Percentiles rank a stretch among this genome's conserved stretches.
These are phyloP conservation scores for Hyphantria cunea DNA, from an alignment of 1,140 invertebrate genomes.

Conservation along the genomic window DNA sequence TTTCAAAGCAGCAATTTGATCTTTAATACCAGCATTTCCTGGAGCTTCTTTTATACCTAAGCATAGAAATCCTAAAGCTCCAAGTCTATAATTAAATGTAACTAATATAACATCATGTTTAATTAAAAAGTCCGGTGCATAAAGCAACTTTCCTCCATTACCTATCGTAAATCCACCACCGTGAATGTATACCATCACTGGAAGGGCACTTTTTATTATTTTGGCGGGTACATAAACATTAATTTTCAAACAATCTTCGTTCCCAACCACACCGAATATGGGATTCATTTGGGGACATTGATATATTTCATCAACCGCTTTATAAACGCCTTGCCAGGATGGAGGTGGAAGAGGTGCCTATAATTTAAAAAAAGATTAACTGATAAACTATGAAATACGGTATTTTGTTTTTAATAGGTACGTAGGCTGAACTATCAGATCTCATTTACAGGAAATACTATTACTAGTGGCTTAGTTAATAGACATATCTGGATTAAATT, in stretches of 20 bases:
- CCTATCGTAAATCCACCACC: conserved; percentile 84
- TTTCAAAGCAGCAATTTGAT: conserved; percentile 82
- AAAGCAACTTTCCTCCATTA: conserved; percentile 80
- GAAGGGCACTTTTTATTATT: conserved; percentile 54
- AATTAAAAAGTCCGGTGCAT: conserved; percentile 84
- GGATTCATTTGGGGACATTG: conserved; percentile 53
- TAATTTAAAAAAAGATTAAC: conserved; percentile 24
- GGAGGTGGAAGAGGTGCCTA: conserved; percentile 69
- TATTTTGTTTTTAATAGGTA: too few relatives aligned
- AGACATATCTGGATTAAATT: too few relatives aligned
- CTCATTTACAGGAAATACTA: too few relatives aligned
- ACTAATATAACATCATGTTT: conserved; percentile 86
- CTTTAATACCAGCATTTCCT: conserved; percentile 83
- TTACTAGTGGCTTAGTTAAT: too few relatives aligned
- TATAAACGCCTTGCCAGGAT: conserved; percentile 60
- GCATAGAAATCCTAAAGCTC: conserved; percentile 85
- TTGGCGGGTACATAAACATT: conserved; percentile 66
- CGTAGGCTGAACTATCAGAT: too few relatives aligned
- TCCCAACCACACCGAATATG: conserved; percentile 42
- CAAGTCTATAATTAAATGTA: conserved; percentile 86
- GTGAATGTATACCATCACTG: conserved; percentile 86
- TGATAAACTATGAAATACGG: too few relatives aligned
- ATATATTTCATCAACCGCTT: conserved; percentile 55
- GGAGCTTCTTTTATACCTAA: conserved; percentile 82
- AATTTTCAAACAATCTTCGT: conserved; percentile 69